Conservation (phyloP, 2,797 vertebrate genomes). For the Fistularia commersonii region DNA sequence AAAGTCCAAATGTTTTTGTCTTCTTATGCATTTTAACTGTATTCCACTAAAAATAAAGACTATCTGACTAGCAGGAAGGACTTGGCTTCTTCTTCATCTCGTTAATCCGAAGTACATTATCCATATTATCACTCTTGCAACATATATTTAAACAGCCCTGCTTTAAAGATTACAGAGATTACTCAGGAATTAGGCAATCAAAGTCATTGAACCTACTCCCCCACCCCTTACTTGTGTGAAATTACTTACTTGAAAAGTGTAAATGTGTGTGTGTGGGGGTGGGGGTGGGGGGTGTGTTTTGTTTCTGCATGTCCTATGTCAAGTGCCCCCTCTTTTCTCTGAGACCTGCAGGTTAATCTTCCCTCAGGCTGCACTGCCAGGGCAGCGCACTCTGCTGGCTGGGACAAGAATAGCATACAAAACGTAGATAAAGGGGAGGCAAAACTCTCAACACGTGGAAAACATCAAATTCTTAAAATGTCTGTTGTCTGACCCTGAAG, state of each 20-base stretch:
- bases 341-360: constrained; percentile 75
- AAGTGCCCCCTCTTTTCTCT: constrained; percentile 53
- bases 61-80: too few species aligned
- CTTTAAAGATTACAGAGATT: constrained; percentile 82
- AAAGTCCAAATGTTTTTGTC: too few species aligned
- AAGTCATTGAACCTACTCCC: constrained; percentile 69
- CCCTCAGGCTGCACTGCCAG: constrained; percentile 65
- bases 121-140: constrained; percentile 31
- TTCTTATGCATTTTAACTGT: too few species aligned
- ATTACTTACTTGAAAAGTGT: constrained; percentile 32
- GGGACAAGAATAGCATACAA: constrained; percentile 55
- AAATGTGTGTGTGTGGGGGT: constrained; percentile 31
- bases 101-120: constrained; percentile 49
- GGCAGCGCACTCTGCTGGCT: constrained; percentile 71
- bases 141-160: constrained; percentile 69
- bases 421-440: background rate
- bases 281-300: background rate
- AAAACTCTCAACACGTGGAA: background rate
- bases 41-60: too few species aligned
- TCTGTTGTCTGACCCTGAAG: too few species aligned
- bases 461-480: too few species aligned
- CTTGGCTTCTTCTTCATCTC: constrained; percentile 46
- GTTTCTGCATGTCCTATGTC: background rate
- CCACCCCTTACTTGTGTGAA: constrained; percentile 37
- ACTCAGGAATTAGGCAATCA: constrained; percentile 80